These are phyloP conservation scores for Notechis scutatus DNA, from an alignment of 2,113 vertebrate genomes.

Conservation along the genomic window DNA sequence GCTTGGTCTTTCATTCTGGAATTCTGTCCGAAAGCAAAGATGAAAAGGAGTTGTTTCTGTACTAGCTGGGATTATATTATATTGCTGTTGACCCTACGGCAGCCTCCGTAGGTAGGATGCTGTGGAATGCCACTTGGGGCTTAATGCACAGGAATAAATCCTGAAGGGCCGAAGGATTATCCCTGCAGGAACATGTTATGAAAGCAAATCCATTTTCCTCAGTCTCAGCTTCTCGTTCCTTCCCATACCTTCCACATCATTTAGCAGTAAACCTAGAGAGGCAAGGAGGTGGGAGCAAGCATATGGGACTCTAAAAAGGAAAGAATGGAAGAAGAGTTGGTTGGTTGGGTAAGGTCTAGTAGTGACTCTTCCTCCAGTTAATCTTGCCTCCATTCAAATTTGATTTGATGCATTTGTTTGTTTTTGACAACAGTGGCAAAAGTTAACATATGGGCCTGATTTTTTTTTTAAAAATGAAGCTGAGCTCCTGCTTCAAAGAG, in stretches of 20 bases:
- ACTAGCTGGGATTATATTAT: rapidly evolving
- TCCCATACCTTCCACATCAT: not conserved
- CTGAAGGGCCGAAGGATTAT: not conserved
- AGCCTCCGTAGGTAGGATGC: rapidly evolving
- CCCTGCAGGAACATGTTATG: conserved; percentile 37
- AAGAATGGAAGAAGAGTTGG: not conserved
- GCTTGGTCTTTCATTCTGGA: not conserved
- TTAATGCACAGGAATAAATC: not conserved
- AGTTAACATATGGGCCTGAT: not conserved
- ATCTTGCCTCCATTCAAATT: not conserved
- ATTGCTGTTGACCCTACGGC: not conserved
- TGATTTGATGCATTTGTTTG: not conserved
- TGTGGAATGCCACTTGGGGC: not conserved
- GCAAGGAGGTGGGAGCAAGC: not conserved
- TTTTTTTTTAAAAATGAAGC: not conserved
- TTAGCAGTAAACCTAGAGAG: not conserved
- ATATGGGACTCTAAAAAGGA: not conserved
- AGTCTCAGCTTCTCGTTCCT: conserved; percentile 1
- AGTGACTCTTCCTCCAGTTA: not conserved
- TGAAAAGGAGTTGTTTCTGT: rapidly evolving
- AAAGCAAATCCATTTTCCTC: not conserved
- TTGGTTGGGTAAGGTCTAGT: not conserved
- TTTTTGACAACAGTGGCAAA: not conserved
- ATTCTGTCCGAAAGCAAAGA: not conserved
- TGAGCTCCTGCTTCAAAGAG: not conserved